Conservation (phyloP, 2,888 invertebrate genomes). For the Polylopha cassiicola region DNA sequence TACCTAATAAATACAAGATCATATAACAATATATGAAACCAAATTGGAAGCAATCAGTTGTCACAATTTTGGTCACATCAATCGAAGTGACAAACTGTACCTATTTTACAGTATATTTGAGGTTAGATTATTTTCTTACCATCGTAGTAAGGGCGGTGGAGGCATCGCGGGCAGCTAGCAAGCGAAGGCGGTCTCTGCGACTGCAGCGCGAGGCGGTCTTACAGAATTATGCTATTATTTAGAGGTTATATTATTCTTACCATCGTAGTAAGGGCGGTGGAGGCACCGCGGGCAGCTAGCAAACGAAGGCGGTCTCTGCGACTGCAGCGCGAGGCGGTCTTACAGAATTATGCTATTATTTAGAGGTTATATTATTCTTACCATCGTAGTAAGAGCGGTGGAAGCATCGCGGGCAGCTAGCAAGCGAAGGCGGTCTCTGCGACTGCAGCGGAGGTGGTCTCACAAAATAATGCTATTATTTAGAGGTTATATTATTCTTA, state of each 20-base stretch:
- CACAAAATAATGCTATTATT: no score
- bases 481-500: slow-evolving; percentile 28
- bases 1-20: no score
- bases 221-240: no score
- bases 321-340: slow-evolving; percentile 39
- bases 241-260: slow-evolving; percentile 32
- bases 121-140: slow-evolving; percentile 36
- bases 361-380: slow-evolving; percentile 27
- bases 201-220: no score
- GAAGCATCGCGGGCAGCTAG: slow-evolving; percentile 64
- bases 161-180: slow-evolving; percentile 68
- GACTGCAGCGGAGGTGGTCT: no score
- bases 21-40: no score
- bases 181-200: slow-evolving; percentile 68
- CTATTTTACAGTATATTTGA: no score
- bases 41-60: no score
- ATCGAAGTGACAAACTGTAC: no score
- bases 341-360: no score
- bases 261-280: slow-evolving; percentile 53
- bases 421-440: slow-evolving; percentile 70
- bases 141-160: slow-evolving; percentile 51
- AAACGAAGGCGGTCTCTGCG: slow-evolving; percentile 70
- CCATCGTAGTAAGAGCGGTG: slow-evolving; percentile 55
- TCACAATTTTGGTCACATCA: no score
- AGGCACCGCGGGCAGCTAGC: slow-evolving; percentile 68